Conservation (phyloP, 2,113 vertebrate species). For the Columbina picui region DNA sequence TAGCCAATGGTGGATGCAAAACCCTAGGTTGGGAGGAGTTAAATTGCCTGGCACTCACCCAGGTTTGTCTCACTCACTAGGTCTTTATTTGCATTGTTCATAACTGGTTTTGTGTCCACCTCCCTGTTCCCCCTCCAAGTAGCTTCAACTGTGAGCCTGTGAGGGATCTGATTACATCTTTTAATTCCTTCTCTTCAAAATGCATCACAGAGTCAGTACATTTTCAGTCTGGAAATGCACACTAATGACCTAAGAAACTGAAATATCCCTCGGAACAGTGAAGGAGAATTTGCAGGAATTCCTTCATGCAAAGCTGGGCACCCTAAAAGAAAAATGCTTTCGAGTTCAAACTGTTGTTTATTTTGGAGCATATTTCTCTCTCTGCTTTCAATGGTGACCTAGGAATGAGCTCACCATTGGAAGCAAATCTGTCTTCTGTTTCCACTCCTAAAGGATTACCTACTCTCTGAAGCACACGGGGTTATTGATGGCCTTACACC, state of each 20-base stretch:
- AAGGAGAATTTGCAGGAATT: constrained; percentile 61
- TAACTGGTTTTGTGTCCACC: background rate
- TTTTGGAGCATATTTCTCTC: constrained; percentile 73
- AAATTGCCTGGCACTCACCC: constrained; percentile 32
- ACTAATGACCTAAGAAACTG: constrained; percentile 26
- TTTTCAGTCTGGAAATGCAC: background rate
- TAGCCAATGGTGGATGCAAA: constrained; percentile 56
- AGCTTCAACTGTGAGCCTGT: background rate
- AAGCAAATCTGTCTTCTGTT: constrained; percentile 81
- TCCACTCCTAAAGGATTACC: constrained; percentile 82
- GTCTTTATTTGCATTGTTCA: constrained; percentile 53
- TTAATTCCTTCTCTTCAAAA: constrained; percentile 9
- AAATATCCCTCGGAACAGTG: constrained; percentile 38
- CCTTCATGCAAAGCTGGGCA: constrained; percentile 69
- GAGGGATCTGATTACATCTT: background rate
- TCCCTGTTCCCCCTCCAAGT: background rate
- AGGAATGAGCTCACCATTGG: constrained; percentile 83
- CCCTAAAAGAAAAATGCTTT: constrained; percentile 77
- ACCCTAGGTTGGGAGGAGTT: constrained; percentile 60
- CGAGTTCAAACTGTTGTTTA: constrained; percentile 72
- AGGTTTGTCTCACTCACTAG: background rate
- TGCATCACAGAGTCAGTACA: background rate
- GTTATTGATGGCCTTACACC: constrained; percentile 66
- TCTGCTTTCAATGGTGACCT: constrained; percentile 77
- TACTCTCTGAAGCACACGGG: constrained; percentile 69